Conservation (phyloP, 2,113 vertebrate species). For the Notarius quadriscutis region DNA sequence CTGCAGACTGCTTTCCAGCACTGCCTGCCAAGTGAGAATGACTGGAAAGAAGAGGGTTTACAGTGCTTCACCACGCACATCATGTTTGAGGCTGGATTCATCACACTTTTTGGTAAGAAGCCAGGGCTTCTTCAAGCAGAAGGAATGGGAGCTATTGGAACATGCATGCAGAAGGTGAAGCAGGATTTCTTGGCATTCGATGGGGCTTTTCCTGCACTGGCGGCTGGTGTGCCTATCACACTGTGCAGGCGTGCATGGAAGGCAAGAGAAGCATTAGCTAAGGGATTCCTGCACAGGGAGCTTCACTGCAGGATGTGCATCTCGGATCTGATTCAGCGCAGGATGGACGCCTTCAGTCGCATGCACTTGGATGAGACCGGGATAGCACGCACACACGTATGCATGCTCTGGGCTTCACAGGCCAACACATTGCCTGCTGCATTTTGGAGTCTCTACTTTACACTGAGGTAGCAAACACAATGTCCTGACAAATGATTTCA, state of each 20-base stretch:
- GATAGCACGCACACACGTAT: conserved; percentile 59
- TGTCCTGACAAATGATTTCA: not conserved
- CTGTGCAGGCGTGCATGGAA: conserved; percentile 47
- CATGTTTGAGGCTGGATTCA: conserved; percentile 65
- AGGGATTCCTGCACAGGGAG: conserved; percentile 47
- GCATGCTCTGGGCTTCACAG: conserved; percentile 64
- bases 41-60: conserved; percentile 57
- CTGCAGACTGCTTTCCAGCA: conserved; percentile 52
- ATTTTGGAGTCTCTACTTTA: conserved; percentile 65
- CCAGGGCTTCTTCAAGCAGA: not conserved
- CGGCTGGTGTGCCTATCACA: conserved; percentile 55
- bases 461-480: conserved; percentile 54
- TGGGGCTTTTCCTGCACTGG: conserved; percentile 56
- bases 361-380: conserved; percentile 56
- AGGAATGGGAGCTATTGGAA: not conserved
- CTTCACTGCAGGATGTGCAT: conserved; percentile 50
- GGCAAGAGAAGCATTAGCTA: conserved; percentile 57
- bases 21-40: not conserved
- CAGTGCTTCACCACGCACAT: conserved; percentile 57
- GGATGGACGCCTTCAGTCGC: conserved; percentile 57
- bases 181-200: conserved; percentile 60
- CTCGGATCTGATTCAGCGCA: conserved; percentile 58
- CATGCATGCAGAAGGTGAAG: conserved; percentile 43
- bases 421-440: conserved; percentile 63
- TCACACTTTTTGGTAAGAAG: conserved; percentile 62